phyloP scores from a whole-genome alignment of 2,888 invertebrate genomes.

The Acanthosepion pharaonis region DNA sequence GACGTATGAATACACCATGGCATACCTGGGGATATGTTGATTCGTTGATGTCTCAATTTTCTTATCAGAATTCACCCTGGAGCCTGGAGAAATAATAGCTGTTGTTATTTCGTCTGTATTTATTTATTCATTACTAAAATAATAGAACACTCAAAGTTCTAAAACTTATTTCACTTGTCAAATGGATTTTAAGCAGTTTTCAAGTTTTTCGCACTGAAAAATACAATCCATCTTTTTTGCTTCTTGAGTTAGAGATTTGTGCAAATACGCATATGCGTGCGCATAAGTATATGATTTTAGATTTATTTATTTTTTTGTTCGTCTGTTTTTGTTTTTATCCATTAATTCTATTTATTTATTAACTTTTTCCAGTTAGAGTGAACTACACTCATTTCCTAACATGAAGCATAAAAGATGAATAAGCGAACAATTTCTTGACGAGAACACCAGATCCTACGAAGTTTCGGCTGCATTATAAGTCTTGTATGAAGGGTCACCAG shows the following conservation, averaged over 20 bases:
- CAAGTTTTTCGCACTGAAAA: too few relatives aligned
- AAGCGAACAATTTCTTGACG: not conserved
- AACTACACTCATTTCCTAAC: not conserved
- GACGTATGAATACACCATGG: too few relatives aligned
- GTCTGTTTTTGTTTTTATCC: not conserved
- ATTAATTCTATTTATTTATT: too few relatives aligned
- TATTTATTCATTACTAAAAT: not conserved
- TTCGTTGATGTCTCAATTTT: too few relatives aligned
- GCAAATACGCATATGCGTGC: not conserved
- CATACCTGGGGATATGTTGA: too few relatives aligned
- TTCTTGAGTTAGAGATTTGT: too few relatives aligned
- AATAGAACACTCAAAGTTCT: not conserved
- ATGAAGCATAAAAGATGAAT: not conserved
- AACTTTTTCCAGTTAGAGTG: not conserved
- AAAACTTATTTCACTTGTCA: not conserved
- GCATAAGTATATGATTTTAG: not conserved
- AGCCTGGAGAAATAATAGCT: too few relatives aligned
- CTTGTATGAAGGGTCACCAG: not conserved
- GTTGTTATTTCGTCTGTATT: not conserved
- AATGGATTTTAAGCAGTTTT: not conserved
- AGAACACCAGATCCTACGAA: not conserved
- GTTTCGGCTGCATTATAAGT: constrained; percentile 44
- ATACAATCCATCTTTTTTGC: too few relatives aligned
- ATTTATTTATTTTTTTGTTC: not conserved
- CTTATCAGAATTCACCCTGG: too few relatives aligned